These are phyloP conservation scores for Candoia aspera DNA, from an alignment of 2,113 vertebrate species.

Conservation along the genomic window DNA sequence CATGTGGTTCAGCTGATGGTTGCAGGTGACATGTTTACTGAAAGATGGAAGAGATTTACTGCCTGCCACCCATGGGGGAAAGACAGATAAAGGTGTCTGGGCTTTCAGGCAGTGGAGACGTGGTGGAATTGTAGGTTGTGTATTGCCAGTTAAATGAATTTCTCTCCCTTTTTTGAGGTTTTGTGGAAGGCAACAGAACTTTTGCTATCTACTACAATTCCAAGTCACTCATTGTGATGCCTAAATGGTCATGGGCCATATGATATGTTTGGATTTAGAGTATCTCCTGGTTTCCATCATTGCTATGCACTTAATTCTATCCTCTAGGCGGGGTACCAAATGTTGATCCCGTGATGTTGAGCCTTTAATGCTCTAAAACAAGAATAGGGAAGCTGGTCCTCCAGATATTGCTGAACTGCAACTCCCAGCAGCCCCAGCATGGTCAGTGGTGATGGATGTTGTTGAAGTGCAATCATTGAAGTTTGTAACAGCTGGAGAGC, in stretches of 20 bases:
- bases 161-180: neutral
- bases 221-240: neutral
- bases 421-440: neutral
- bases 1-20: conserved; percentile 65
- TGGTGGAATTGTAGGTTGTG: conserved; percentile 17
- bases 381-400: neutral
- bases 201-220: neutral
- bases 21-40: conserved; percentile 72
- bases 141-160: neutral
- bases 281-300: neutral
- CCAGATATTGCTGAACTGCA: neutral
- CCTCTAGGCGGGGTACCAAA: neutral
- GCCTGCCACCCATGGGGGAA: conserved; percentile 57
- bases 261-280: neutral
- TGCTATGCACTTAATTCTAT: neutral
- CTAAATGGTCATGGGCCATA: neutral
- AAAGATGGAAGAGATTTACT: conserved; percentile 72
- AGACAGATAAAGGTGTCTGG: conserved; percentile 54
- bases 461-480: neutral
- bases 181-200: neutral
- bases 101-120: neutral
- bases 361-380: neutral
- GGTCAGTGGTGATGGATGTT: neutral
- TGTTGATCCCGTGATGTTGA: neutral
- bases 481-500: neutral